Evolutionary conservation across 2,888 invertebrate species (phyloP).

Genomic region (Dicyrtoma fusca): DNA sequence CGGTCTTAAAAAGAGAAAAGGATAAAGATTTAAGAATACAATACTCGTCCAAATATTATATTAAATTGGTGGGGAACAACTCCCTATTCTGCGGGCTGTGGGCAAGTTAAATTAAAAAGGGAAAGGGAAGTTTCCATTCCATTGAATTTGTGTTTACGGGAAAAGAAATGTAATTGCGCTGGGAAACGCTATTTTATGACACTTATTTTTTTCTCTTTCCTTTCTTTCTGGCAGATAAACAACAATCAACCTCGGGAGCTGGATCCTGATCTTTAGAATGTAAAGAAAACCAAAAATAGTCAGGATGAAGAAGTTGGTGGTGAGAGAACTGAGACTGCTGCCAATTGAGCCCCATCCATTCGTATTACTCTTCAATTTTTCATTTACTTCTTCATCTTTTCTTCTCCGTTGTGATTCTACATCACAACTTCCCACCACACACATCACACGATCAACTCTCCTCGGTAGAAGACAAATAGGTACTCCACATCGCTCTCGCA

Average conservation of each 20-base stretch:
- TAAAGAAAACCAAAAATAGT: neutral
- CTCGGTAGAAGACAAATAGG: no score
- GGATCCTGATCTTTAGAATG: conserved; percentile 16
- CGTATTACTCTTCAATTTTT: neutral
- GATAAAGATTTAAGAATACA: no score
- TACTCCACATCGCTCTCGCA: no score
- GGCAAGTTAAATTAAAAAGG: no score
- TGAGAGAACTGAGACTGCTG: conserved; percentile 17
- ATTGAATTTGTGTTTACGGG: no score
- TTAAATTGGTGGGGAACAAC: no score
- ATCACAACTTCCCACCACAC: neutral
- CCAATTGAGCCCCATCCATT: neutral
- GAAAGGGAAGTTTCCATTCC: no score
- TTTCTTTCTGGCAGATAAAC: conserved; percentile 12
- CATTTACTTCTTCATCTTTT: neutral
- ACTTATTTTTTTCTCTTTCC: neutral
- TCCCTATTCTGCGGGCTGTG: no score
- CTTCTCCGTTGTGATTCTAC: neutral
- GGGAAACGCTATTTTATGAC: neutral
- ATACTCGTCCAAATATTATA: no score
- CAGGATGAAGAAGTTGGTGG: neutral
- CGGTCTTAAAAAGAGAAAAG: no score
- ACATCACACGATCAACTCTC: no score
- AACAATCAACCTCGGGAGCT: conserved; percentile 3
- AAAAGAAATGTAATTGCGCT: no score